Percentiles rank a stretch among this genome's conserved stretches.
phyloP scores from a whole-genome alignment of 2,113 vertebrate species.

The Burhinus bistriatus region DNA sequence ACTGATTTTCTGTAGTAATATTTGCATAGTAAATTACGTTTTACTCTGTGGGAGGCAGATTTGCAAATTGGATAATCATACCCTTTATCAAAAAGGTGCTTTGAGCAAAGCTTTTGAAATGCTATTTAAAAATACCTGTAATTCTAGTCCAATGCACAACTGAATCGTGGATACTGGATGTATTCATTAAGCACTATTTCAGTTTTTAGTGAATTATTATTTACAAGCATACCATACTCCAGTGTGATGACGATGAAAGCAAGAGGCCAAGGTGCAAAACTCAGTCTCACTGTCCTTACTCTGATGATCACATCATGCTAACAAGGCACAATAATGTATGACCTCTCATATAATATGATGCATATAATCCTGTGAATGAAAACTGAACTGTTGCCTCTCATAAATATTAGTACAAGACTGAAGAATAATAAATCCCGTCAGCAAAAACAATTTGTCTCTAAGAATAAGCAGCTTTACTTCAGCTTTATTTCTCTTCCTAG shows the following conservation, averaged over 20 bases:
- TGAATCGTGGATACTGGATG: not conserved
- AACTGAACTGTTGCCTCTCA: not conserved
- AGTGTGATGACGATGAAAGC: not conserved
- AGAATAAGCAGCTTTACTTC: not conserved
- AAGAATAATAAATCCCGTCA: not conserved
- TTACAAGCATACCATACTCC: not conserved
- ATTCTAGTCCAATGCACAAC: not conserved
- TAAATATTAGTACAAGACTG: not conserved
- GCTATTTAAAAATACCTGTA: not conserved
- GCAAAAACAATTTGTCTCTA: not conserved
- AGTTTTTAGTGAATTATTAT: not conserved
- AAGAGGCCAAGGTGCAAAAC: not conserved
- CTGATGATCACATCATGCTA: not conserved
- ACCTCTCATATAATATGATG: not conserved
- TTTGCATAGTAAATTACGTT: not conserved
- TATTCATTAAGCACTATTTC: not conserved
- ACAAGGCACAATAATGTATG: not conserved
- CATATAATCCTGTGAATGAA: not conserved
- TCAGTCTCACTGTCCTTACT: not conserved
- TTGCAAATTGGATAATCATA: conserved; percentile 32
- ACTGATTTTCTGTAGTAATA: not conserved
- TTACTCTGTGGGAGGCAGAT: not conserved
- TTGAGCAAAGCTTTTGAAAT: not conserved
- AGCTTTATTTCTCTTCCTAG: not conserved
- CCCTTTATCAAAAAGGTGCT: conserved; percentile 33